These are phyloP conservation scores for Hydra vulgaris DNA, from an alignment of 30 jellyfish, hydroid and myxozoan species.

Conservation along the genomic window DNA sequence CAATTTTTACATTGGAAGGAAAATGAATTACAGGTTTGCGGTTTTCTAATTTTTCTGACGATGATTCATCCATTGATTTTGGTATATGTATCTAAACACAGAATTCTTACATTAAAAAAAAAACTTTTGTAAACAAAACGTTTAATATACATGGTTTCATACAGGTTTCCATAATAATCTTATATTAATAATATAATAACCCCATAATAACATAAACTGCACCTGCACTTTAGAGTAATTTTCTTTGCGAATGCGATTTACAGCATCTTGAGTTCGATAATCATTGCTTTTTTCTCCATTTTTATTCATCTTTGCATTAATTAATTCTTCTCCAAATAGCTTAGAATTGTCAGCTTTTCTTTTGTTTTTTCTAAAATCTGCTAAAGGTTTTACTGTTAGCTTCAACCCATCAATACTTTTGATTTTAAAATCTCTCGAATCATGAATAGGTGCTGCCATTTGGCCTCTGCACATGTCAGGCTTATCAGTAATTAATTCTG, in stretches of 20 bases:
- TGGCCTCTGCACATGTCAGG: constrained; percentile 15
- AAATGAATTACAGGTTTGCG: constrained; percentile 26
- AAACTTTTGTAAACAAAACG: too few relatives aligned
- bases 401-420: constrained; percentile 78
- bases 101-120: too few relatives aligned
- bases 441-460: constrained; percentile 13
- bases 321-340: neutral
- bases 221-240: neutral
- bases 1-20: constrained; percentile 24
- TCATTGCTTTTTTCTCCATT: neutral
- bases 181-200: too few relatives aligned
- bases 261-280: neutral
- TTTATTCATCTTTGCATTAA: neutral
- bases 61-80: constrained; percentile 3
- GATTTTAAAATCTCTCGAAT: constrained; percentile 26
- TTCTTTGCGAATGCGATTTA: neutral
- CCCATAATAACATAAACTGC: too few relatives aligned
- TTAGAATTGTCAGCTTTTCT: constrained; percentile 4
- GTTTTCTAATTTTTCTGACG: neutral
- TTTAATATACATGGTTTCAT: too few relatives aligned
- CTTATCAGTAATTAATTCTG: constrained; percentile 22
- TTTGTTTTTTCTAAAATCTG: constrained; percentile 12
- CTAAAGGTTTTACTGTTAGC: constrained; percentile 60
- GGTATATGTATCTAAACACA: constrained; percentile 26
- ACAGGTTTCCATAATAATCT: too few relatives aligned